Conservation (phyloP, 1,140 invertebrate genomes). For the Cardiocondyla obscurior region DNA sequence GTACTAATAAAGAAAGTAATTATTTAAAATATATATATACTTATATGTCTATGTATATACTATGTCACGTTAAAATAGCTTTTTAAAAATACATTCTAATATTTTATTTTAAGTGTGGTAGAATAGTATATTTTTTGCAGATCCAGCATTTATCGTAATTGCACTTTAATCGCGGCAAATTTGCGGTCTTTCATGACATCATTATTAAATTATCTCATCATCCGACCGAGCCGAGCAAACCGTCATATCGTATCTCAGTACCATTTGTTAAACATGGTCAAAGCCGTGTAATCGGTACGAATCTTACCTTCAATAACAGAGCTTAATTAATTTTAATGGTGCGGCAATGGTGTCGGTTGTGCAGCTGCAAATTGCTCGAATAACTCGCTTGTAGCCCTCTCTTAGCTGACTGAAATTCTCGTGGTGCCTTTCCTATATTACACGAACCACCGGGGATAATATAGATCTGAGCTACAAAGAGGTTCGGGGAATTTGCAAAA, state of each 20-base stretch:
- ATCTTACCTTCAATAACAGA: conserved; percentile 44
- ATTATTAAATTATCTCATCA: neutral
- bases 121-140: neutral
- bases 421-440: conserved; percentile 47
- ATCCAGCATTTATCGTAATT: neutral
- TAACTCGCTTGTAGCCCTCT: conserved; percentile 24
- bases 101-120: too few species aligned
- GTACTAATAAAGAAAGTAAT: neutral
- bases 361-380: conserved; percentile 48
- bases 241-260: neutral
- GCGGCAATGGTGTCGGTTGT: conserved; percentile 37
- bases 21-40: neutral
- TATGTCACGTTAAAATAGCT: neutral
- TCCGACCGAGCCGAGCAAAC: neutral
- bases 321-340: conserved; percentile 53
- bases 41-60: too few species aligned
- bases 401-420: conserved; percentile 45
- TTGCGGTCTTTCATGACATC: neutral
- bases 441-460: neutral
- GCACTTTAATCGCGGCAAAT: neutral
- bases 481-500: neutral
- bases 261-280: conserved; percentile 23
- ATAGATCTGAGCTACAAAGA: neutral
- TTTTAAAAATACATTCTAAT: neutral
- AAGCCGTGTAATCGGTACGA: conserved; percentile 26